Evolutionary conservation across 37 sponge, comb jelly and placozoan genomes (phyloP), one percentile per base, ranked within the genome.

Genomic region (Chondrosia reniformis): DNA sequence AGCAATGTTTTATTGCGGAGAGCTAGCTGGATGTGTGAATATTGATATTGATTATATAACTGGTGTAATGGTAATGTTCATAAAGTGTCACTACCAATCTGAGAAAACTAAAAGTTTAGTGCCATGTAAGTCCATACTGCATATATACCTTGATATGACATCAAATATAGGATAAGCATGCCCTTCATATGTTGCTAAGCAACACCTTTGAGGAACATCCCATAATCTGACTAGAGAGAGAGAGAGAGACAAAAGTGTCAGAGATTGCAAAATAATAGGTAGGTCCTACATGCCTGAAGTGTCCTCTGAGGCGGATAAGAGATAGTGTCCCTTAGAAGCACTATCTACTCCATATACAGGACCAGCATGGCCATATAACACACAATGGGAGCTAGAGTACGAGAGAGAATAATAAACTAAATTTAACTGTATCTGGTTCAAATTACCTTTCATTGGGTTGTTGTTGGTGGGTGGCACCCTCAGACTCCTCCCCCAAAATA

Each of bases 101-200:
- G n/a, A n/a, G n/a, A n/a, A n/a, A n/a, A n/a, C n/a, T n/a, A n/a
- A n/a, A n/a, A n/a, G n/a, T n/a, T n/a, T n/a, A n/a, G n/a, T n/a
- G n/a, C n/a, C n/a, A n/a, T n/a, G n/a, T n/a, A n/a, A n/a, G n/a
- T n/a, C n/a, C n/a, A n/a, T n/a, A n/a, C n/a, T n/a, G n/a, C n/a
- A n/a, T n/a, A n/a, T n/a, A n/a, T 49, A 90, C 91, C 91, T 90
- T 31, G 82, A 78, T 7, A 84, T 64, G 0, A 89, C 87, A 42
- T 89, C 90, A 83, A 83, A 85, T 28, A 93, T 91, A 24, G 94
- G 94, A 57, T 88, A 93, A 44, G 63, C 62, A 65, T 93, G 94
- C 22, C 94, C 94, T 46, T 40, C 36, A 72, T 93, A 93, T 12
- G 42, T 22, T 15, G 78, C 94, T 2, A 67, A 54, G 78, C 71